These are phyloP conservation scores for Meloidogyne exigua DNA, from an alignment of 1,140 invertebrate genomes.

Conservation along the genomic window DNA sequence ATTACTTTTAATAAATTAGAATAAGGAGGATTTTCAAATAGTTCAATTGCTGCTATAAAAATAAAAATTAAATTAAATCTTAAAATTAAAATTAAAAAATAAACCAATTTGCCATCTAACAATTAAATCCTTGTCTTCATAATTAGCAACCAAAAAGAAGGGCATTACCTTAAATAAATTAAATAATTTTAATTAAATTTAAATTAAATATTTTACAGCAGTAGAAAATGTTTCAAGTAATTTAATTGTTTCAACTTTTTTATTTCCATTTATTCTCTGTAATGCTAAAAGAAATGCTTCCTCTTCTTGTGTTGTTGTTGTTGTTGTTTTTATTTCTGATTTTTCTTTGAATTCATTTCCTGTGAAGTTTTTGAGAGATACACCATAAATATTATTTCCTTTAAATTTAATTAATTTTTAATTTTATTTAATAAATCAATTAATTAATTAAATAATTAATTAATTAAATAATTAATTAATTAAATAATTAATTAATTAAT, in stretches of 20 bases:
- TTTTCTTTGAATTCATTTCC: not conserved
- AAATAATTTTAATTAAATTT: not conserved
- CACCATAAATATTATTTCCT: conserved; percentile 61
- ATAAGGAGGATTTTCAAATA: conserved; percentile 54
- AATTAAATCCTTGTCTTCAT: conserved; percentile 44
- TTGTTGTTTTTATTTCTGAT: not conserved
- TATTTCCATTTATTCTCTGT: conserved; percentile 22
- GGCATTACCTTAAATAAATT: conserved; percentile 41
- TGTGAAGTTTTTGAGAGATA: conserved; percentile 41
- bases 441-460: not conserved
- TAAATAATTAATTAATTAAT: not conserved
- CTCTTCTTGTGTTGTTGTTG: conserved; percentile 11
- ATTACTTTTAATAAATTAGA: conserved; percentile 52
- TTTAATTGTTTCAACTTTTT: conserved; percentile 32
- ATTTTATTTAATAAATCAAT: not conserved
- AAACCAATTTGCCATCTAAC: conserved; percentile 24
- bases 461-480: not conserved
- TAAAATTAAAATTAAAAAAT: conserved; percentile 12
- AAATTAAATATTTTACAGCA: conserved; percentile 35
- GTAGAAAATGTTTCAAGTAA: conserved; percentile 45
- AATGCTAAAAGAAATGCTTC: conserved; percentile 15
- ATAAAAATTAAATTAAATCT: not conserved
- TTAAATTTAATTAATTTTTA: not conserved
- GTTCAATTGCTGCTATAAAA: conserved; percentile 43
- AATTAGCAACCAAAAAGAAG: conserved; percentile 56